Conservation (phyloP, 2,113 vertebrate genomes). For the Psittacus erithacus region DNA sequence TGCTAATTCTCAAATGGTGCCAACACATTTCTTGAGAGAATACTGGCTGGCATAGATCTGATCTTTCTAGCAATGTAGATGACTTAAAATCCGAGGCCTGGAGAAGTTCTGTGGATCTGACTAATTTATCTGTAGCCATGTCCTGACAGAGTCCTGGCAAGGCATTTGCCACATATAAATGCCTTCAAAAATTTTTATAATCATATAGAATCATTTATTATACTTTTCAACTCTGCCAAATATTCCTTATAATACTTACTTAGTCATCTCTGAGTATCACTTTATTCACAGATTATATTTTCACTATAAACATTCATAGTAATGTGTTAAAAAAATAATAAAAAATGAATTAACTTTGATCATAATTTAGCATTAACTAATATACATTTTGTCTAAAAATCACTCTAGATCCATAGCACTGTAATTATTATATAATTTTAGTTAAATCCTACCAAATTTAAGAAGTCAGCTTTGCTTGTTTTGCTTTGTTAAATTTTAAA, state of each 20-base stretch:
- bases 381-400: background rate
- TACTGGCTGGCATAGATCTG: background rate
- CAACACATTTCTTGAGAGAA: background rate
- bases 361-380: background rate
- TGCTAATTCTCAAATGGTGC: background rate
- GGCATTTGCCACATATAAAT: background rate
- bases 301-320: background rate
- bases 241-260: background rate
- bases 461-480: background rate
- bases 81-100: background rate
- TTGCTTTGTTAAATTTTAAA: background rate
- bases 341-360: background rate
- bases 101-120: background rate
- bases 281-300: background rate
- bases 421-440: background rate
- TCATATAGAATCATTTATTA: background rate
- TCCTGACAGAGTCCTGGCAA: background rate
- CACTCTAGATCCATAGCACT: background rate
- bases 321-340: background rate
- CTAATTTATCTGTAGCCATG: background rate
- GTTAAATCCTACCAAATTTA: background rate
- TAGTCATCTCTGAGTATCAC: background rate
- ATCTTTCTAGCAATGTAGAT: background rate
- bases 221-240: background rate
- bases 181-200: background rate